Evolutionary conservation across 2,113 vertebrate genomes (phyloP), one percentile per base, ranked within the genome.

Genomic region (Myocastor coypus): DNA sequence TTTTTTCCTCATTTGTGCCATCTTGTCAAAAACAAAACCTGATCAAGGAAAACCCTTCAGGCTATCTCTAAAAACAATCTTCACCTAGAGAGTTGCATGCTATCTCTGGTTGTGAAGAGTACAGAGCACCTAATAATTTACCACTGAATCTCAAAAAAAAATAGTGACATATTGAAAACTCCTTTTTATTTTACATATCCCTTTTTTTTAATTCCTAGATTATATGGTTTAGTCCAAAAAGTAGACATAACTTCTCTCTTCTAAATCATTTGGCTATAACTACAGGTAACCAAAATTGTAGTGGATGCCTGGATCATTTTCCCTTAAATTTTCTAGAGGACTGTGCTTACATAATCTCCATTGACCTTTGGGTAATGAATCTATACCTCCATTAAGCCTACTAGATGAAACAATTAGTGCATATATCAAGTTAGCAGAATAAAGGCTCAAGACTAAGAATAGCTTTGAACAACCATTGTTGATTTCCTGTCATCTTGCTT

Each of bases 161-260:
- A 3, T 92, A 71, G 57, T 69, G 34, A 5, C 0, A 0, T 75
- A 30, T 12, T 83, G 91, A 19, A 88, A 28, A 1, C 12, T 28
- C 14, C 55, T 2, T 42, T 20, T 42, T 80, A 34, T 8, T 96
- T 95, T 69, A 85, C 84, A 55, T 73, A 81, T 40, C 1, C 10
- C 42, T 63, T 96, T 66, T 12, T 88, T 87, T 66, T 90, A 78
- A 80, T 30, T 30, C 50, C 24, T 5, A 84, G 77, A 24, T 90
- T 13, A 69, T 37, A 13, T 13, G 46, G 64, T 81, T 66, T 85
- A 92, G 91, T 24, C 13, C 82, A 86, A 95, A 88, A 40, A 61
- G 83, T 37, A 94, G 78, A 64, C 37, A 66, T 30, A 92, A 71
- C 37, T 61, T 81, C 17, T 63, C 28, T 81, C 13, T 10, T 83